phyloP scores from a whole-genome alignment of 2,888 invertebrate genomes.

The Polyommatus icarus region DNA sequence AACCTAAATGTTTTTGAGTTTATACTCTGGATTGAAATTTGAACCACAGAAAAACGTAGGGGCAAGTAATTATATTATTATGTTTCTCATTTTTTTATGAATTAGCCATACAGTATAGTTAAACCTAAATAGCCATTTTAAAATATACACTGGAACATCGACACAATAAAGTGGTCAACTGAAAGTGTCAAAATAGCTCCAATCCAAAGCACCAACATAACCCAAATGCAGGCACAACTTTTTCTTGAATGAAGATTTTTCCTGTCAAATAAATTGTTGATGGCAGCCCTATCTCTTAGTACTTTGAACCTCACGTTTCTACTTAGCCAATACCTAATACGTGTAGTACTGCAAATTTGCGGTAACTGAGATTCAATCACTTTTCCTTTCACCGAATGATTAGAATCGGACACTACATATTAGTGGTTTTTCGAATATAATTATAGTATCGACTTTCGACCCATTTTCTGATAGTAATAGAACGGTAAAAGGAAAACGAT shows the following conservation, averaged over 20 bases:
- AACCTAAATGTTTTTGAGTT: no score
- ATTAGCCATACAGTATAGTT: no score
- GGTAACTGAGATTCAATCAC: conserved; percentile 49
- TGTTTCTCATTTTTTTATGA: no score
- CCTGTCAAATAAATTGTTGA: neutral
- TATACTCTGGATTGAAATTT: no score
- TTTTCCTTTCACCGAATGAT: conserved; percentile 64
- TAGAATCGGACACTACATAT: conserved; percentile 40
- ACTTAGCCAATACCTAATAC: conserved; percentile 46
- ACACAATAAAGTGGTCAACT: no score
- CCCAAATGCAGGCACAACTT: no score
- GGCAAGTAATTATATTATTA: no score
- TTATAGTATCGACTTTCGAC: conserved; percentile 15
- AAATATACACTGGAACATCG: no score
- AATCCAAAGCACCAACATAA: no score
- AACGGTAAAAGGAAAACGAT: neutral
- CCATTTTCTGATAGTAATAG: conserved; percentile 27
- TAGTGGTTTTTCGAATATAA: conserved; percentile 28
- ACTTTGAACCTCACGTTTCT: conserved; percentile 34
- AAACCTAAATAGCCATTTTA: no score
- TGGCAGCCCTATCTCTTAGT: neutral
- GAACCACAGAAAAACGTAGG: no score
- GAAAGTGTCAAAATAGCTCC: no score
- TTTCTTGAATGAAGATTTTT: neutral
- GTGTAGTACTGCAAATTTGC: conserved; percentile 53